Conservation (phyloP, 2,113 vertebrate species). For the Pteruthius melanotis region DNA sequence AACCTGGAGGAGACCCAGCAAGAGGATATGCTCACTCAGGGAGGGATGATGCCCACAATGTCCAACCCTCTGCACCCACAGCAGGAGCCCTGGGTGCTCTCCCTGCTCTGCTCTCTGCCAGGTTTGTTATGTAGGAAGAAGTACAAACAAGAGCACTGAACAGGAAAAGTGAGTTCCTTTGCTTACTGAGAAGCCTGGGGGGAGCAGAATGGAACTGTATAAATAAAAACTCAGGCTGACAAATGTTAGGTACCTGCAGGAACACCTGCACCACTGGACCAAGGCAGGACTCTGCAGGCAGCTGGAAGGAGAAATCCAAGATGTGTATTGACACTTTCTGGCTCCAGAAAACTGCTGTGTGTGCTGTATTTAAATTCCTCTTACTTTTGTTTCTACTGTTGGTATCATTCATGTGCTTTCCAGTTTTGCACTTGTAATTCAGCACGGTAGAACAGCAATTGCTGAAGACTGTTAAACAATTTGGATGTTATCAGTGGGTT, state of each 20-base stretch:
- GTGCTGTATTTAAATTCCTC: constrained; percentile 33
- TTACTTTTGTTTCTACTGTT: constrained; percentile 51
- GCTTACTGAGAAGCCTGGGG: background rate
- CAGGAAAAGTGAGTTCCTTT: constrained; percentile 17
- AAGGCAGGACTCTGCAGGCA: background rate
- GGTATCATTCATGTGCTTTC: constrained; percentile 7
- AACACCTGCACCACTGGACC: background rate
- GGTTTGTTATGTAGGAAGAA: background rate
- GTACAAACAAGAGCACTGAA: background rate
- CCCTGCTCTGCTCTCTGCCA: background rate
- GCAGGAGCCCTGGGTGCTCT: background rate
- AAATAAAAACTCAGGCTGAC: background rate
- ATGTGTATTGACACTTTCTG: background rate
- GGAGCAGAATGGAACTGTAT: background rate
- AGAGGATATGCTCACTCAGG: background rate
- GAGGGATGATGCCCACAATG: background rate
- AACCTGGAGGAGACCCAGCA: background rate
- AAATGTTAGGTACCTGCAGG: background rate
- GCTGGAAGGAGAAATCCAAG: background rate
- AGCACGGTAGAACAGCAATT: constrained; percentile 44
- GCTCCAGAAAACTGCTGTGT: background rate
- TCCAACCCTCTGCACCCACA: background rate
- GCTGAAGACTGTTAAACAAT: background rate
- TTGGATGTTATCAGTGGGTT: background rate
- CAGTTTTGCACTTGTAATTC: background rate